Evolutionary conservation across 2,888 invertebrate genomes (phyloP).

Genomic region (Deilephila porcellus): DNA sequence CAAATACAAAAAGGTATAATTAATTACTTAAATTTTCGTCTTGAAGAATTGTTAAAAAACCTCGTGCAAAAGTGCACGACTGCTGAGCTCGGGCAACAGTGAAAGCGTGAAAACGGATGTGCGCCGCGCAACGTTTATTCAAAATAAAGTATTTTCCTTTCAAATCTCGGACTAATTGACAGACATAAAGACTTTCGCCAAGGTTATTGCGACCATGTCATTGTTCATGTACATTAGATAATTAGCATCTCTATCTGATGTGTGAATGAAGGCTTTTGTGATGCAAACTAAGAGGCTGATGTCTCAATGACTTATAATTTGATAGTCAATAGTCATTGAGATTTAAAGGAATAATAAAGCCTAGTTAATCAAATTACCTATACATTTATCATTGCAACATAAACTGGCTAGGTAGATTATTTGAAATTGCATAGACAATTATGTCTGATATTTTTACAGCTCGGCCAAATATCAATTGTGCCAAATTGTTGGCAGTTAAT

Average conservation of each 20-base stretch:
- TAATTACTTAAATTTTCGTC: constrained; percentile 41
- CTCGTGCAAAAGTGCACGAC: constrained; percentile 49
- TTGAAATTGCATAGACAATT: neutral
- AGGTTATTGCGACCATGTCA: constrained; percentile 32
- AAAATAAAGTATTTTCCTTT: constrained; percentile 52
- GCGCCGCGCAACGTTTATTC: constrained; percentile 47
- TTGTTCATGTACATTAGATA: constrained; percentile 19
- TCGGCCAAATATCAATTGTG: constrained; percentile 1
- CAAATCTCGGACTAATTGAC: constrained; percentile 60
- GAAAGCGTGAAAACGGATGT: constrained; percentile 71
- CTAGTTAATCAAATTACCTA: neutral
- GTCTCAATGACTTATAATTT: neutral
- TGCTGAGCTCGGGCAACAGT: constrained; percentile 46
- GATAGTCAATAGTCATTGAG: neutral
- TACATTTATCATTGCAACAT: constrained; percentile 3
- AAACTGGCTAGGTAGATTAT: neutral
- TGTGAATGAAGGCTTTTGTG: neutral
- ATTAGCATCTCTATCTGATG: neutral
- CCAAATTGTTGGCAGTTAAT: neutral
- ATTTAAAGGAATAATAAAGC: neutral
- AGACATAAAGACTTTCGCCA: constrained; percentile 51
- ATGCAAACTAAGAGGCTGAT: neutral
- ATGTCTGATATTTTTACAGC: neutral
- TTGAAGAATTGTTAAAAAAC: constrained; percentile 45
- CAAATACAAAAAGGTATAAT: no score